phyloP scores from a whole-genome alignment of 2,113 vertebrate genomes.

The Corythaixoides concolor region DNA sequence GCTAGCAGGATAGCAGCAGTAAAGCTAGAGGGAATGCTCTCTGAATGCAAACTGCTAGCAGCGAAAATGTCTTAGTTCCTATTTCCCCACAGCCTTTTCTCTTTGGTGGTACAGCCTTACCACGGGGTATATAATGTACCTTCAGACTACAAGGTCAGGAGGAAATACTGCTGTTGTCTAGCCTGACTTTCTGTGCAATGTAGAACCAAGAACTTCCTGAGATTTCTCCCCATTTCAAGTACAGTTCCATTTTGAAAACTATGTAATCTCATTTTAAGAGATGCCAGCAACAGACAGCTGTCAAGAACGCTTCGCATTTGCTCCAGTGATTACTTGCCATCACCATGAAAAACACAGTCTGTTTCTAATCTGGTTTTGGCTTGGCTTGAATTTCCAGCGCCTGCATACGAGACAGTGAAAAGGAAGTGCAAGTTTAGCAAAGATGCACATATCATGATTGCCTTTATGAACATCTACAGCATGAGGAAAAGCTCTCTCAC shows the following conservation, averaged over 20 bases:
- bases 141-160: not conserved
- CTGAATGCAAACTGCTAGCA: not conserved
- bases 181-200: not conserved
- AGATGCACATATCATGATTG: not conserved
- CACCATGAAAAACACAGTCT: not conserved
- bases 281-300: not conserved
- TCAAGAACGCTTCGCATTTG: not conserved
- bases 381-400: not conserved
- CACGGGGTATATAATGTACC: accelerated
- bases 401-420: not conserved
- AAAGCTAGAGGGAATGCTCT: not conserved
- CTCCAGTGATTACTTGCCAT: not conserved
- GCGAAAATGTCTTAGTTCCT: not conserved
- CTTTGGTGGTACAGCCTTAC: not conserved
- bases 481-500: not conserved
- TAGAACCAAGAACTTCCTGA: not conserved
- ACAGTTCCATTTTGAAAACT: not conserved
- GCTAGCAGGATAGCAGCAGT: not conserved
- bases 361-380: not conserved
- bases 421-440: not conserved
- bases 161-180: not conserved
- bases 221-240: not conserved
- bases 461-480: not conserved
- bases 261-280: not conserved
- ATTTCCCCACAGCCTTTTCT: not conserved